Percentiles rank a stretch among this genome's conserved stretches.
Conservation (phyloP, 1,140 invertebrate genomes). For the Drosophila pallidifrons region DNA sequence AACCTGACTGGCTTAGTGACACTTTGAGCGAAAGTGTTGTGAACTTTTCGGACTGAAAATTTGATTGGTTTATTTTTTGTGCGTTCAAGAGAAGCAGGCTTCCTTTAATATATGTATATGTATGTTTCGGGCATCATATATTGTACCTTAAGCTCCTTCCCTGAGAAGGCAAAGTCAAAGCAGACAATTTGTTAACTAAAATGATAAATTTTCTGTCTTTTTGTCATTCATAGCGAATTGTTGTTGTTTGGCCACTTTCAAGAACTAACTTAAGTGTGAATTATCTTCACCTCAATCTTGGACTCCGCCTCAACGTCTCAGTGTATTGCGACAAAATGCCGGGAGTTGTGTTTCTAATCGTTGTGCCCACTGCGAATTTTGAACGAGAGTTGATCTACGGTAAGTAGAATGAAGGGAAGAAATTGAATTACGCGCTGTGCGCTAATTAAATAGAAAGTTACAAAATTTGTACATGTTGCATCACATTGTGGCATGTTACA, state of each 20-base stretch:
- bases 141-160: neutral
- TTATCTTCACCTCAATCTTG: neutral
- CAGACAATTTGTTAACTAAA: conserved; percentile 60
- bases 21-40: conserved; percentile 17
- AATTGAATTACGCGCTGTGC: conserved; percentile 68
- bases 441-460: conserved; percentile 79
- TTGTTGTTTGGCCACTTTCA: neutral
- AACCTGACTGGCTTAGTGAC: conserved; percentile 6
- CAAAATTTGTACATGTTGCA: conserved; percentile 63
- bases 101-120: conserved; percentile 7
- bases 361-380: conserved; percentile 87
- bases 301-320: neutral
- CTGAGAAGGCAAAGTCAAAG: neutral
- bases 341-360: conserved; percentile 87
- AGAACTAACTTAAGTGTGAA: conserved; percentile 3
- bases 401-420: conserved; percentile 41
- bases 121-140: too few species aligned
- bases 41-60: conserved; percentile 11
- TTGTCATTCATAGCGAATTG: conserved; percentile 47
- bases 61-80: conserved; percentile 38
- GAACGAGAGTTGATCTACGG: conserved; percentile 87
- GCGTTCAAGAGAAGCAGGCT: conserved; percentile 34
- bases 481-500: conserved; percentile 48
- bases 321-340: conserved; percentile 69
- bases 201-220: conserved; percentile 53